A percentile compares a stretch with the other conserved stretches of the same genome.
phyloP scores from a whole-genome alignment of 2,797 vertebrate species.

The Basileuterus tristriatus region DNA sequence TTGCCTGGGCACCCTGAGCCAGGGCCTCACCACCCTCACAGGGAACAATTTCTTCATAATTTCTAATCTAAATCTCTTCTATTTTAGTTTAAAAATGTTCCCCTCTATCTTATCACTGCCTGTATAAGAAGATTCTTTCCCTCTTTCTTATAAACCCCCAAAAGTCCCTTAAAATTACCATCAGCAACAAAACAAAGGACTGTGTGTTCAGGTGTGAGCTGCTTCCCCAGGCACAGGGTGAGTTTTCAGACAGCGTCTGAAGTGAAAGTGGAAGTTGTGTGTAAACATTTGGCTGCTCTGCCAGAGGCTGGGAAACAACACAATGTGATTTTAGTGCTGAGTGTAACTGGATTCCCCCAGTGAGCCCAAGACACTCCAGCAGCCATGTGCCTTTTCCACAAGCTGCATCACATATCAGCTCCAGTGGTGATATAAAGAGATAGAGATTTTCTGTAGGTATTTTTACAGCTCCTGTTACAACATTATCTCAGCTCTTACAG shows the following conservation, averaged over 20 bases:
- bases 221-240: not conserved
- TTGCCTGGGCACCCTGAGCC: not conserved
- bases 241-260: not conserved
- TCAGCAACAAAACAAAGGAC: not conserved
- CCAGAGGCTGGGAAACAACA: not conserved
- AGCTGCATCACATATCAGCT: not conserved
- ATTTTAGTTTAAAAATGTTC: not conserved
- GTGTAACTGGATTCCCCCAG: not conserved
- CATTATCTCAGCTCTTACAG: not conserved
- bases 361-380: not conserved
- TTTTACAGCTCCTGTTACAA: not conserved
- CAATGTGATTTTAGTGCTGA: not conserved
- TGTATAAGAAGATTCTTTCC: not conserved
- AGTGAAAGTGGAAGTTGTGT: not conserved
- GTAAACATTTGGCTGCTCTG: not conserved
- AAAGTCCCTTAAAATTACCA: not conserved
- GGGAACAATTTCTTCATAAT: rapidly evolving
- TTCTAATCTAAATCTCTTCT: not conserved
- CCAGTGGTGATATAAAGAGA: not conserved
- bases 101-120: too few species aligned
- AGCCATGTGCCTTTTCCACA: not conserved
- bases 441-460: not conserved
- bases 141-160: not conserved
- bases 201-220: not conserved
- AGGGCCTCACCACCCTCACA: not conserved